Evolutionary conservation across 2,113 vertebrate genomes (phyloP).

Genomic region (Cathartes aura): DNA sequence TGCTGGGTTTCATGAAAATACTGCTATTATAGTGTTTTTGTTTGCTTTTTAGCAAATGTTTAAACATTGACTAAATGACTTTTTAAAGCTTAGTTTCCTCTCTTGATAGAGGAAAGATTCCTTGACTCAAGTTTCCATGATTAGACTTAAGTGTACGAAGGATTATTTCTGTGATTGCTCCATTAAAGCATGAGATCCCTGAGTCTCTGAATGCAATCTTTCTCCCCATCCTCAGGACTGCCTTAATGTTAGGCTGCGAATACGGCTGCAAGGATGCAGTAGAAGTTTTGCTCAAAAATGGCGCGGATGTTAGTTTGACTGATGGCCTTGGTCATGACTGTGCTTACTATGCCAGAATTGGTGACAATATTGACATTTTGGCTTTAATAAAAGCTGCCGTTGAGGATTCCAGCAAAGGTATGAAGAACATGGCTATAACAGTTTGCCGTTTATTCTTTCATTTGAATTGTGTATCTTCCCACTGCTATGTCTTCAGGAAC

Average conservation of each 20-base stretch:
- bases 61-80: background rate
- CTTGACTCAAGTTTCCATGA: background rate
- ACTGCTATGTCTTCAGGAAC: background rate
- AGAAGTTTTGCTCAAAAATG: conserved; percentile 88
- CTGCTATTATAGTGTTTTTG: accelerated
- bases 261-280: conserved; percentile 92
- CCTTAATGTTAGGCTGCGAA: conserved; percentile 93
- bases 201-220: background rate
- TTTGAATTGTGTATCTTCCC: background rate
- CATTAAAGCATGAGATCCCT: accelerated
- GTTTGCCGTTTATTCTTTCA: background rate
- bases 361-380: conserved; percentile 89
- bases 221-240: conserved; percentile 80
- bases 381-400: conserved; percentile 82
- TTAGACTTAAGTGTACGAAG: accelerated
- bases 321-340: conserved; percentile 89
- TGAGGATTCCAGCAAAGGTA: conserved; percentile 88
- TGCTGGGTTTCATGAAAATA: background rate
- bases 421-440: background rate
- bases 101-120: background rate
- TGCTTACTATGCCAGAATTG: conserved; percentile 90
- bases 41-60: background rate
- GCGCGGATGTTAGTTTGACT: conserved; percentile 81
- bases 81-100: background rate
- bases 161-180: accelerated